Conservation (phyloP, 2,888 invertebrate genomes). For the Cosmia pyralina region DNA sequence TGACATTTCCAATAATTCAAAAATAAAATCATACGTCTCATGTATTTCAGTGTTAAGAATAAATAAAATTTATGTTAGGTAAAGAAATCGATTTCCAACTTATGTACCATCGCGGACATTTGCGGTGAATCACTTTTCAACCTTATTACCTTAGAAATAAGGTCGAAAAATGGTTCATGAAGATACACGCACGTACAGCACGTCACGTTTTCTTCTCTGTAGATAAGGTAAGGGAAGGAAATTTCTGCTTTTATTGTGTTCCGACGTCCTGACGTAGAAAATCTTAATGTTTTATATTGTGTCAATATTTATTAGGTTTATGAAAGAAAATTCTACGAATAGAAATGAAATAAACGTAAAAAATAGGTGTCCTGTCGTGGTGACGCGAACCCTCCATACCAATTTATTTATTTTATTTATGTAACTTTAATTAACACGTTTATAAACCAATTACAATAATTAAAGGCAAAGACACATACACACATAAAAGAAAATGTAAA, state of each 20-base stretch:
- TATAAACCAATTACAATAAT: no score
- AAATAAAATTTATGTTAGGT: conserved; percentile 33
- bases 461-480: no score
- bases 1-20: background rate
- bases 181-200: conserved; percentile 37
- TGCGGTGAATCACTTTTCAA: no score
- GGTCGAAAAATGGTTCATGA: background rate
- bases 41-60: conserved; percentile 20
- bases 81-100: conserved; percentile 21
- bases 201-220: conserved; percentile 32
- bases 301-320: conserved; percentile 57
- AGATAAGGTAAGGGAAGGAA: conserved; percentile 10
- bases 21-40: conserved; percentile 12
- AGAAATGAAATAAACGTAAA: background rate
- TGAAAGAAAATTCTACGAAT: background rate
- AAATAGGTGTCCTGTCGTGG: no score
- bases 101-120: no score
- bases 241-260: conserved; percentile 49
- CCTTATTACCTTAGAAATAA: no score
- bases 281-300: conserved; percentile 61
- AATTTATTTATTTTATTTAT: no score
- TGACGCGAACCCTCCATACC: no score
- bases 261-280: conserved; percentile 36
- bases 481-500: no score
- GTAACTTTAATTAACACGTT: no score